Percentiles rank a stretch among this genome's conserved stretches.
These are phyloP conservation scores for Butorides virescens DNA, from an alignment of 2,113 vertebrate genomes.

Conservation along the genomic window DNA sequence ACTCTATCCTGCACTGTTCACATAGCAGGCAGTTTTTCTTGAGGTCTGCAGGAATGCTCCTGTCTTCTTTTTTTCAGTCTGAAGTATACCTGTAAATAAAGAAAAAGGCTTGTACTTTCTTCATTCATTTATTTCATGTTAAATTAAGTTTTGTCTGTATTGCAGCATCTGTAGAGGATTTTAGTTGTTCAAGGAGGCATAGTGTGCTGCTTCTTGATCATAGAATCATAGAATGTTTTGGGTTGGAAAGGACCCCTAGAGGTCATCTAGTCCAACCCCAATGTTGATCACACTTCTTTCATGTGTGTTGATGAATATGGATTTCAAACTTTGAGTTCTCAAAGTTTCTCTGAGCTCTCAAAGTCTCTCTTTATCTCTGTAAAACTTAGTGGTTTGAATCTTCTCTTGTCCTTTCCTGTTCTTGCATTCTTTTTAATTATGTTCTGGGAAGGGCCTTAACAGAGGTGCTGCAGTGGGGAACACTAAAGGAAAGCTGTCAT, in stretches of 20 bases:
- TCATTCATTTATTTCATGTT: neutral
- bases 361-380: neutral
- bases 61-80: neutral
- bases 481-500: neutral
- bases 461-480: constrained; percentile 12
- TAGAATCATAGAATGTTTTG: no score
- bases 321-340: neutral
- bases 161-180: neutral
- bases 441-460: neutral
- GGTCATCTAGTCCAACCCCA: no score
- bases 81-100: neutral
- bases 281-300: neutral
- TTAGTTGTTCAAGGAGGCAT: neutral
- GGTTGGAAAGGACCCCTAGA: no score
- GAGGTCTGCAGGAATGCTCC: neutral
- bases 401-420: neutral
- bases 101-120: neutral
- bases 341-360: neutral
- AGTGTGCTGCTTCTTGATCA: neutral
- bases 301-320: neutral
- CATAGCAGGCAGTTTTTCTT: neutral
- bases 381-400: constrained; percentile 1
- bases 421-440: neutral
- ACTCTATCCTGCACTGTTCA: neutral
- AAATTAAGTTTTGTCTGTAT: neutral